phyloP scores from a whole-genome alignment of 2,113 vertebrate species.

The Dipodomys ordii region DNA sequence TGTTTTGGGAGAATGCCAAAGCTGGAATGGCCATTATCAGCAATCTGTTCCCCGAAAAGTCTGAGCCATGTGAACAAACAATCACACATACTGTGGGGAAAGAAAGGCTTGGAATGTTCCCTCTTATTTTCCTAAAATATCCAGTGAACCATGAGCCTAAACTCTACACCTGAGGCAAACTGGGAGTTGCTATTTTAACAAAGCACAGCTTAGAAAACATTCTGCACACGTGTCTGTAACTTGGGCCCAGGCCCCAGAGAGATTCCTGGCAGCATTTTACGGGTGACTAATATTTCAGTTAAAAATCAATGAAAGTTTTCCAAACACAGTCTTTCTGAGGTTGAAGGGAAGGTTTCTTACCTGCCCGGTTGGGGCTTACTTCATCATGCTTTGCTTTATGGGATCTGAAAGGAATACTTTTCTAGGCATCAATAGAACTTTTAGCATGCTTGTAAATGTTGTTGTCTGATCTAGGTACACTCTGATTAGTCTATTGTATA shows the following conservation, averaged over 20 bases:
- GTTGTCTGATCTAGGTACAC: neutral
- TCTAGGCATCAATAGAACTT: neutral
- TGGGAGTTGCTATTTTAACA: constrained; percentile 61
- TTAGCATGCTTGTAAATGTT: neutral
- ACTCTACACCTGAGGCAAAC: constrained; percentile 82
- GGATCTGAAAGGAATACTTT: neutral
- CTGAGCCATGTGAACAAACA: constrained; percentile 30
- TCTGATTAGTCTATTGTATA: neutral
- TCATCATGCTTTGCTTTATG: neutral
- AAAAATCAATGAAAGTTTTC: constrained; percentile 82
- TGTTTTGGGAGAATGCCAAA: neutral
- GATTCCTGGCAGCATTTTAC: constrained; percentile 68
- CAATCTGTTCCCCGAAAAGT: constrained; percentile 1
- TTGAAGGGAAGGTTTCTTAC: constrained; percentile 58
- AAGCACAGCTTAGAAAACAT: constrained; percentile 69
- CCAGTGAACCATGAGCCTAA: constrained; percentile 66
- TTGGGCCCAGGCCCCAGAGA: constrained; percentile 18
- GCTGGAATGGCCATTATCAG: neutral
- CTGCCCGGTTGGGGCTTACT: constrained; percentile 1
- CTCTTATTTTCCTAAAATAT: constrained; percentile 82
- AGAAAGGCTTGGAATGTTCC: constrained; percentile 66
- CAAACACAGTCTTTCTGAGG: constrained; percentile 73
- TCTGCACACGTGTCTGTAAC: neutral
- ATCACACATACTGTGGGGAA: neutral
- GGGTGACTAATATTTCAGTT: constrained; percentile 80